Base-by-base conservation (phyloP, 1,140 invertebrate genomes). In the Camponotus pennsylvanicus region DNA sequence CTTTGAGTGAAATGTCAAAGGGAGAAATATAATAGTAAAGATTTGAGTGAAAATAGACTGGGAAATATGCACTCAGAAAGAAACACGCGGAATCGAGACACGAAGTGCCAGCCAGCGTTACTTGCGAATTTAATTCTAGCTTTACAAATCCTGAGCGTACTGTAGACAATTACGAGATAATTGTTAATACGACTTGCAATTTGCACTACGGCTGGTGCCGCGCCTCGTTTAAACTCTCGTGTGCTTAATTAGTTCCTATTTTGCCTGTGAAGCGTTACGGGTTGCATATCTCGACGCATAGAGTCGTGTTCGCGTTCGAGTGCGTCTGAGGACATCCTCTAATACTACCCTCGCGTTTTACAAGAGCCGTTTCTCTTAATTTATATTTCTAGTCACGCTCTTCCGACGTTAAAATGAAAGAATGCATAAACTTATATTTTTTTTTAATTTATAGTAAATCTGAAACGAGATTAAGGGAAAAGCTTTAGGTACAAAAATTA, bases 141-240 rank as follows among this genome's bases (percentile, higher is more conserved):
- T 64, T 88, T 67, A 75, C 82, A 78, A 90, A 90, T 90, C 77
- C 77, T 80, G 59, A 42, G 73, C 32, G 42, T 70, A 57, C 78
- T 78, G 85, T 86, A 73, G 71, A 90, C 86, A 90, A 90, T 90
- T 90, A 90, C 86, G 42, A 52, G 70, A 75, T 86, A 88, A 90
- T 88, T 88, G 67, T 90, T 90, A 88, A 90, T 83, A 88, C 73
- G 70, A 88, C 64, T 85, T 69, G 80, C 73, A 84, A 90, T 88
- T 86, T 86, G 32, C 83, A 42, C 32, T 63, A 55, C 59, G 27
- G 42, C 7, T 71, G 45, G 59, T 73, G 52, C n/a, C 27, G 55
- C 15, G 61, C 32, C 67, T 61, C 67, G 52, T 87, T 90, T 80
- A 89, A 89, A 76, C 59, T 82, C 84, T 71, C 61, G 69, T 71